Base-by-base conservation (phyloP, 2,113 vertebrate genomes). In the Spilogale gracilis region DNA sequence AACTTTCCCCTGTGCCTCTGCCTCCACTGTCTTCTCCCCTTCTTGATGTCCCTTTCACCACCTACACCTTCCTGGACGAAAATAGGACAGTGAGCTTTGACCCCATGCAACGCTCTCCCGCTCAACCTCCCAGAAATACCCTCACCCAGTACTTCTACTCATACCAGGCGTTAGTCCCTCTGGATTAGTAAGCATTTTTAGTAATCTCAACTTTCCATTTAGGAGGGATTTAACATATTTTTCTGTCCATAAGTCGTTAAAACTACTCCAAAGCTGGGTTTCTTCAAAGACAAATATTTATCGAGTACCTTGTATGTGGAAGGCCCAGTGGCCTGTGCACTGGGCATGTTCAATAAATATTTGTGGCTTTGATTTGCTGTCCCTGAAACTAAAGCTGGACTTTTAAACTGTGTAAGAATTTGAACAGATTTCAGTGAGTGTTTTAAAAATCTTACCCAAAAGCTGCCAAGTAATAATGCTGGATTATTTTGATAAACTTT, bases 281-380 rank as follows among this genome's bases (percentile, higher is more conserved):
- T 96, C 87, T 95, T 94, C 63, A 98, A 96, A 94, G 76, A 60
- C 86, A 83, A 96, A 96, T 96, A 93, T 97, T 97, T 97, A 94
- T 73, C 60, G 63, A 97, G 84, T 89, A 71, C 48, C 23, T 74
- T 63, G 87, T 45, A 81, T 87, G 56, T 50, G 79, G 25, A 71
- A 81, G 74, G 74, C 56, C 65, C 61, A 50, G 50, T 48, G 67
- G 74, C 67, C 23, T 80, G 82, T 63, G 79, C 90, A 54, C 56
- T 87, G 90, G 17, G 38, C 71, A 38, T 90, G 95, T 61, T 96
- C 92, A 54, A n/a, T 97, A 98, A 98, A 97, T 97, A 97, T 98
- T 98, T 98, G 94, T 97, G 92, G 17, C 96, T 93, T 95, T 94
- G 69, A 63, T 98, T 89, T 95, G 43, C 43, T 87, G 94, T 95